Conservation (phyloP, 2,113 vertebrate genomes). For the Pterocles orientalis region DNA sequence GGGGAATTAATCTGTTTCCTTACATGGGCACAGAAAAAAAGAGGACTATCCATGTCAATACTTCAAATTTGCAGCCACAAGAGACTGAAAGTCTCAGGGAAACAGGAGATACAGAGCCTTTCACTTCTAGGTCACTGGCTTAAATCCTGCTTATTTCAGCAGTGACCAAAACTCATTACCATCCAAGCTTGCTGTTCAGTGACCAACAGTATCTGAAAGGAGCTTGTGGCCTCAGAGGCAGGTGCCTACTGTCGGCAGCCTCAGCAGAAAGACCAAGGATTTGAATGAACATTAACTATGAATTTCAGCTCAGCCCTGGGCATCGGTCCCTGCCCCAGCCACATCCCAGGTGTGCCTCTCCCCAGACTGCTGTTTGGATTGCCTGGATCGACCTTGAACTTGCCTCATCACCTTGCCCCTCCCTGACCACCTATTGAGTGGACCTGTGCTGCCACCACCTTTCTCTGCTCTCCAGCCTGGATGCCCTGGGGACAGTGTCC, state of each 20-base stretch:
- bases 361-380: background rate
- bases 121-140: conserved; percentile 70
- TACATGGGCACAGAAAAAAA: background rate
- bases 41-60: conserved; percentile 44
- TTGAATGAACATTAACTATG: background rate
- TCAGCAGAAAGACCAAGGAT: conserved; percentile 20
- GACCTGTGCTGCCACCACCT: background rate
- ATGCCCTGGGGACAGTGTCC: rapidly evolving
- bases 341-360: background rate
- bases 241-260: conserved; percentile 16
- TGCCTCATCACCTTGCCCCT: background rate
- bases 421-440: background rate
- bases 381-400: background rate
- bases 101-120: conserved; percentile 41
- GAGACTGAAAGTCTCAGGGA: conserved; percentile 35
- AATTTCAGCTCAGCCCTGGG: background rate
- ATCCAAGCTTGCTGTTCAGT: conserved; percentile 47
- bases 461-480: background rate
- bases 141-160: conserved; percentile 68
- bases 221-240: conserved; percentile 54
- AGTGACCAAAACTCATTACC: conserved; percentile 68
- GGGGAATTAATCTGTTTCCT: background rate
- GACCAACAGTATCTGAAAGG: conserved; percentile 64
- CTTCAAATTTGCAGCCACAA: conserved; percentile 49
- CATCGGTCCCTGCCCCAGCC: background rate